These are phyloP conservation scores for Patella depressa DNA, from an alignment of 2,888 invertebrate species.

Conservation along the genomic window DNA sequence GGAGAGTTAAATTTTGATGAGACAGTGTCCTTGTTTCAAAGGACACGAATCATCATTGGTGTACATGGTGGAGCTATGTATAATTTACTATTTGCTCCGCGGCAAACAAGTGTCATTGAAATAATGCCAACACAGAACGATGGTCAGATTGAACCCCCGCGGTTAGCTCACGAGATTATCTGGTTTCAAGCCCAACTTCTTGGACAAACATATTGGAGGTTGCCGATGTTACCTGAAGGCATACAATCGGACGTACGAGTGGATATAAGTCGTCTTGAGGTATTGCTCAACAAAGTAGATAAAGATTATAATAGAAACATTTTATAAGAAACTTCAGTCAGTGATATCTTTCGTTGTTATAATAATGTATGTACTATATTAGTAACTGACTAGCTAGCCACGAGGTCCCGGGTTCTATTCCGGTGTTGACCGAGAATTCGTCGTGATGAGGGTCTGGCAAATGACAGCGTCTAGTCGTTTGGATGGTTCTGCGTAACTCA, in stretches of 20 bases:
- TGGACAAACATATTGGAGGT: slow-evolving; percentile 5
- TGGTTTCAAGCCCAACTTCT: not conserved
- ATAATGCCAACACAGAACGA: not conserved
- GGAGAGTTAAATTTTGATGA: slow-evolving; percentile 9
- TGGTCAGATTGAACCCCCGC: not conserved
- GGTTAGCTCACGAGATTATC: not conserved
- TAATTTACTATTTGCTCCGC: slow-evolving; percentile 6
- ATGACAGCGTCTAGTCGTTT: no score
- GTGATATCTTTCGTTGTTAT: no score
- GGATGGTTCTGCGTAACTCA: no score
- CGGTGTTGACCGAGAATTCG: no score
- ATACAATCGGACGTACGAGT: not conserved
- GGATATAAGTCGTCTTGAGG: not conserved
- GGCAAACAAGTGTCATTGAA: slow-evolving; percentile 6
- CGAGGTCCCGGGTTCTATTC: no score
- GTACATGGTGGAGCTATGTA: slow-evolving; percentile 20
- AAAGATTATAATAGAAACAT: not conserved
- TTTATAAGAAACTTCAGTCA: no score
- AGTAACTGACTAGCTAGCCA: no score
- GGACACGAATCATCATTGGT: slow-evolving; percentile 11
- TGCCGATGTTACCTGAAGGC: not conserved
- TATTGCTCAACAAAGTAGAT: not conserved
- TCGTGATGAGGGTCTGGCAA: no score
- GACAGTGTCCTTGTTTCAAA: slow-evolving; percentile 3
- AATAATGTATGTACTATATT: no score